Conservation (phyloP, 2,113 vertebrate species). For the Catharus fuscescens region DNA sequence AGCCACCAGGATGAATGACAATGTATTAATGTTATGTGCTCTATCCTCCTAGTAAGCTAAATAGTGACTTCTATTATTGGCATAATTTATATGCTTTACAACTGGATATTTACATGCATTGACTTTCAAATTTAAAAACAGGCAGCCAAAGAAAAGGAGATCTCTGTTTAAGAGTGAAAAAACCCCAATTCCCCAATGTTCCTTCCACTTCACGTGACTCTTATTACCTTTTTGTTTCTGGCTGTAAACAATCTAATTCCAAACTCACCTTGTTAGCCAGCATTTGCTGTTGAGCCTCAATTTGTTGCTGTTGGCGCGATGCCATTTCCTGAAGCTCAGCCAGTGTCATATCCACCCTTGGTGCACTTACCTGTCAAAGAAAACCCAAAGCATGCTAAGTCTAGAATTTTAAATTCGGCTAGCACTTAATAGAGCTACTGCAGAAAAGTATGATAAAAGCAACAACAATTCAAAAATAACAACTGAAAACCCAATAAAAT, state of each 20-base stretch:
- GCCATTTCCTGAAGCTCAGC: conserved; percentile 98
- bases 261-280: conserved; percentile 89
- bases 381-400: neutral
- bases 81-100: neutral
- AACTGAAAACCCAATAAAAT: neutral
- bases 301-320: conserved; percentile 94
- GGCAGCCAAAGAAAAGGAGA: neutral
- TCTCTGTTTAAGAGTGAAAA: neutral
- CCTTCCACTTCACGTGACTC: neutral
- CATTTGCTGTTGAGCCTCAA: conserved; percentile 92
- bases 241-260: neutral
- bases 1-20: neutral
- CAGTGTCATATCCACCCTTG: conserved; percentile 95
- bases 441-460: neutral
- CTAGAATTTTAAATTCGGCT: neutral
- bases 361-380: conserved; percentile 78
- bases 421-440: neutral
- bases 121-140: neutral
- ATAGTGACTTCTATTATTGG: neutral
- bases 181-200: neutral
- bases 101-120: neutral
- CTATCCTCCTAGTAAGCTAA: neutral
- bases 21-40: neutral
- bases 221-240: neutral
- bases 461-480: neutral